Conservation (phyloP, 1,140 invertebrate species). For the Argopecten irradians region DNA sequence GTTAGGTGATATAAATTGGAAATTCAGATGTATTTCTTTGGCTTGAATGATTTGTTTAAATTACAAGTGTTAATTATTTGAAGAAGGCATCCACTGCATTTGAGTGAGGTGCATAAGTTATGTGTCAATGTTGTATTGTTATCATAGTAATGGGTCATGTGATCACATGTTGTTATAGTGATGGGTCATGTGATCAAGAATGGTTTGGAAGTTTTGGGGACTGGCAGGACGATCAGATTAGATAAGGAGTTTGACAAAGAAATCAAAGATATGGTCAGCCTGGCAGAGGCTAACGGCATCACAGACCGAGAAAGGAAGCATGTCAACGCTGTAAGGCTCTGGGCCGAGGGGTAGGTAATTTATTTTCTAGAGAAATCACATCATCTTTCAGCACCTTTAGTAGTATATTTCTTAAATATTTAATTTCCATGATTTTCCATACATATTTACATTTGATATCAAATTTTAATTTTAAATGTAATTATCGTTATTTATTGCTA, state of each 20-base stretch:
- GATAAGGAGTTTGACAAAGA: slow-evolving; percentile 70
- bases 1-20: too few relatives aligned
- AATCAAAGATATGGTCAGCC: slow-evolving; percentile 69
- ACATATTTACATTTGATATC: background rate
- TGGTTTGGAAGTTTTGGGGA: slow-evolving; percentile 78
- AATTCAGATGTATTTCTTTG: too few relatives aligned
- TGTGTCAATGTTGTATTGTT: background rate
- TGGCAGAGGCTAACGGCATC: slow-evolving; percentile 62
- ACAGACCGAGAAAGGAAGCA: slow-evolving; percentile 77
- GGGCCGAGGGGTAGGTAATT: slow-evolving; percentile 76
- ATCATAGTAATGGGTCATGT: background rate
- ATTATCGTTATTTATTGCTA: background rate
- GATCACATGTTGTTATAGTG: slow-evolving; percentile 67
- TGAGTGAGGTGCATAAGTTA: background rate
- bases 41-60: too few relatives aligned
- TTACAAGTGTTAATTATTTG: too few relatives aligned
- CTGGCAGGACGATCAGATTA: slow-evolving; percentile 68
- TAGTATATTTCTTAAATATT: too few relatives aligned
- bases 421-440: background rate
- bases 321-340: slow-evolving; percentile 77
- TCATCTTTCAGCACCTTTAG: too few relatives aligned
- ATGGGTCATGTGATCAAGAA: slow-evolving; percentile 78
- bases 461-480: background rate
- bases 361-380: too few relatives aligned
- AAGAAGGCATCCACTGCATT: background rate